Conservation (phyloP, 1,140 invertebrate genomes). For the Anadara kagoshimensis region DNA sequence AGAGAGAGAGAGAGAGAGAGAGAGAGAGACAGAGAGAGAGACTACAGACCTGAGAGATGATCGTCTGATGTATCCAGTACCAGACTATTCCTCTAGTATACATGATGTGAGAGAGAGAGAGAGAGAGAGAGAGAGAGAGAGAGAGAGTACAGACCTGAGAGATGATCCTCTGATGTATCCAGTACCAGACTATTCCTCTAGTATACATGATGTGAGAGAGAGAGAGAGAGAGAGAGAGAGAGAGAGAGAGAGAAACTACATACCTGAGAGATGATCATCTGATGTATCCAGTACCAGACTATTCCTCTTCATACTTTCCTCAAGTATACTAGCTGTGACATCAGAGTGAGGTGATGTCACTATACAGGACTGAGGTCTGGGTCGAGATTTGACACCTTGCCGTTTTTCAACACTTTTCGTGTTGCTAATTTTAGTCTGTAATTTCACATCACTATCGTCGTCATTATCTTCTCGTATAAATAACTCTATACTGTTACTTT, state of each 20-base stretch:
- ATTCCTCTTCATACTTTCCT: constrained; percentile 53
- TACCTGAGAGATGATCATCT: constrained; percentile 57
- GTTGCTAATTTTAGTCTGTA: neutral
- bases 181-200: constrained; percentile 50
- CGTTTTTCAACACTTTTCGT: constrained; percentile 5
- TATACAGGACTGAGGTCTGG: constrained; percentile 60
- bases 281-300: constrained; percentile 48
- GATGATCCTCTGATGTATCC: constrained; percentile 54
- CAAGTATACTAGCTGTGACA: constrained; percentile 13
- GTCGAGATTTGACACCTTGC: constrained; percentile 16
- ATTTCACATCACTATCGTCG: too few relatives aligned
- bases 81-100: constrained; percentile 48
- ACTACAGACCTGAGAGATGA: constrained; percentile 45
- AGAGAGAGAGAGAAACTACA: neutral
- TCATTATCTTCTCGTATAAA: constrained; percentile 29
- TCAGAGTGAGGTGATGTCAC: constrained; percentile 42
- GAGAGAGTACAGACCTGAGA: constrained; percentile 43
- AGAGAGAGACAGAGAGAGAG: neutral
- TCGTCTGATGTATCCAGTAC: constrained; percentile 54
- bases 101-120: neutral
- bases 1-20: too few relatives aligned
- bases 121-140: neutral
- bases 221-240: too few relatives aligned
- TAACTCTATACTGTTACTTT: constrained; percentile 8
- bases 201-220: too few relatives aligned